Conservation (phyloP, 2,888 invertebrate genomes). For the Steinernema hermaphroditum region DNA sequence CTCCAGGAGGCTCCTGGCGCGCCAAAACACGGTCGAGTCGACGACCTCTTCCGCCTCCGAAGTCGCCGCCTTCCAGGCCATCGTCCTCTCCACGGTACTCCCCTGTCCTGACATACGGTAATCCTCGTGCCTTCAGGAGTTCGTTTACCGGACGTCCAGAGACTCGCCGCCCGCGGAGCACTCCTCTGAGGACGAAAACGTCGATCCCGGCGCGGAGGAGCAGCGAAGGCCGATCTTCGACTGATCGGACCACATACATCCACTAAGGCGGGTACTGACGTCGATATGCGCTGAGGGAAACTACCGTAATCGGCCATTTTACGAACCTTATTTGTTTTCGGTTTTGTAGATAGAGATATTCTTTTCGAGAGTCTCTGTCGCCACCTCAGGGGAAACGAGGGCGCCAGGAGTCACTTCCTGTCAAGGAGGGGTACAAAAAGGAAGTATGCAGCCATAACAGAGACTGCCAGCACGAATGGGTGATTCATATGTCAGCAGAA, state of each 20-base stretch:
- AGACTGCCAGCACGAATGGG: too few relatives aligned
- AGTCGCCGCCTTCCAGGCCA: conserved; percentile 7
- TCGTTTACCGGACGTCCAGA: background rate
- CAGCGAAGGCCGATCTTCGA: conserved; percentile 1
- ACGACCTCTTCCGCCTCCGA: conserved; percentile 12
- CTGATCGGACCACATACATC: conserved; percentile 5
- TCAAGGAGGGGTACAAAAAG: too few relatives aligned
- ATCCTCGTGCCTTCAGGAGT: background rate
- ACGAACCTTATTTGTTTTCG: background rate
- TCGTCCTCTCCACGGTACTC: background rate
- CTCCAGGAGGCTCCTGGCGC: conserved; percentile 36
- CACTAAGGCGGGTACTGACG: background rate
- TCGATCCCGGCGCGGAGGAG: background rate
- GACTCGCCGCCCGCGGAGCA: background rate
- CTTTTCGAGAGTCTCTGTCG: too few relatives aligned
- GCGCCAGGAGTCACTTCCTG: too few relatives aligned
- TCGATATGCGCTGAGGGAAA: background rate
- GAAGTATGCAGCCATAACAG: too few relatives aligned
- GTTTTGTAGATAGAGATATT: background rate
- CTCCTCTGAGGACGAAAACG: conserved; percentile 4
- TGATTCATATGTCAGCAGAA: too few relatives aligned
- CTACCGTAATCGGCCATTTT: conserved; percentile 1
- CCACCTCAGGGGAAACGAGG: too few relatives aligned
- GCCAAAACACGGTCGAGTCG: conserved; percentile 37
- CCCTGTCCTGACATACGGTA: background rate